Percentiles rank a stretch among this genome's conserved stretches.
Evolutionary conservation across 2,113 vertebrate species (phyloP).

Genomic region (Jaculus jaculus): DNA sequence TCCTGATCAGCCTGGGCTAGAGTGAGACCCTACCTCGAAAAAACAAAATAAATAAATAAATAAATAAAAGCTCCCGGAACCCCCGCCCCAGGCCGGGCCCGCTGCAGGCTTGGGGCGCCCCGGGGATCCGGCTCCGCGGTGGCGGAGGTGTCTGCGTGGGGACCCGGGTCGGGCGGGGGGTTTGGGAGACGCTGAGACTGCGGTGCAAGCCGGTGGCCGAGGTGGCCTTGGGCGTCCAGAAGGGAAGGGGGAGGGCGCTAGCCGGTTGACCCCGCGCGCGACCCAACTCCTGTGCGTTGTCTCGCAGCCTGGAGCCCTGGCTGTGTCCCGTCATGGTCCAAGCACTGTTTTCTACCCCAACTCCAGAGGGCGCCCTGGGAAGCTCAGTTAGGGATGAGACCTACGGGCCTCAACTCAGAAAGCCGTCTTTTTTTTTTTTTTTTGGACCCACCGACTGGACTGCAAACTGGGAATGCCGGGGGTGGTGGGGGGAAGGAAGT

Average conservation of each 20-base stretch:
- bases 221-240: too few relatives aligned
- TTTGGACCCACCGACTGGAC: too few relatives aligned
- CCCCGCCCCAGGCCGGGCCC: not conserved
- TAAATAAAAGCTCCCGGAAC: slow-evolving; percentile 53
- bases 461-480: too few relatives aligned
- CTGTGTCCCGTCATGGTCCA: not conserved
- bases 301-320: not conserved
- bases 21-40: too few relatives aligned
- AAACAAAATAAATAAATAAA: too few relatives aligned
- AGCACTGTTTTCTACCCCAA: not conserved
- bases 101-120: not conserved
- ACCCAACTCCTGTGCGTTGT: too few relatives aligned
- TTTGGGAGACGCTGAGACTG: not conserved
- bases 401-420: not conserved
- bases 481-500: too few relatives aligned
- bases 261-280: not conserved
- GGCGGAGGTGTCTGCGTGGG: not conserved
- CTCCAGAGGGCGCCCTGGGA: not conserved
- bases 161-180: too few relatives aligned
- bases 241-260: not conserved
- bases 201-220: not conserved
- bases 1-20: too few relatives aligned
- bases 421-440: too few relatives aligned
- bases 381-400: not conserved
- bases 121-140: not conserved